Conservation (phyloP, 2,797 vertebrate genomes). For the Anabacerthia variegaticeps region DNA sequence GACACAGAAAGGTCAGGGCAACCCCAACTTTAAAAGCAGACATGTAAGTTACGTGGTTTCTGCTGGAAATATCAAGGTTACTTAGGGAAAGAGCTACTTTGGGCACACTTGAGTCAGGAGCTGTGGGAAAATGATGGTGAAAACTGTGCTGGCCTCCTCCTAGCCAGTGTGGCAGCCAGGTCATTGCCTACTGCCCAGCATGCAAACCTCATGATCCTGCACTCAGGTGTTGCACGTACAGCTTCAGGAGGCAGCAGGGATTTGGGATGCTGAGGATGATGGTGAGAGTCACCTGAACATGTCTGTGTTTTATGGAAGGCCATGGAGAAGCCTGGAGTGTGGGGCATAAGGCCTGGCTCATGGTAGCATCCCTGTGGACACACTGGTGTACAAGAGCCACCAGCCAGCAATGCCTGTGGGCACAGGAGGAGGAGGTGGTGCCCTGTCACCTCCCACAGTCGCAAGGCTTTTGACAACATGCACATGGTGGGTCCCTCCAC, state of each 20-base stretch:
- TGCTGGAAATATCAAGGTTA: slow-evolving; percentile 62
- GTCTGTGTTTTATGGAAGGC: neutral
- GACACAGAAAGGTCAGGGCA: slow-evolving; percentile 36
- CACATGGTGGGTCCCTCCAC: rapidly evolving
- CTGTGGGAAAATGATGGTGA: neutral
- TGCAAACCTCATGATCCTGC: neutral
- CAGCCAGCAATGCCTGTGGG: neutral
- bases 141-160: neutral
- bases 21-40: slow-evolving; percentile 43
- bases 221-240: rapidly evolving
- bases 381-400: rapidly evolving
- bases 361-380: rapidly evolving
- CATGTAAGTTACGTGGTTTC: slow-evolving; percentile 52
- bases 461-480: neutral
- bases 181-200: neutral
- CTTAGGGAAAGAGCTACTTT: slow-evolving; percentile 52
- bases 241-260: neutral
- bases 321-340: neutral
- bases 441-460: neutral
- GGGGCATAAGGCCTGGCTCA: rapidly evolving
- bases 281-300: neutral
- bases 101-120: slow-evolving; percentile 46
- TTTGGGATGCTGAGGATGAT: neutral
- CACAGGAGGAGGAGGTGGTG: neutral
- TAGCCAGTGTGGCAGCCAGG: neutral